Percentiles rank a stretch among this genome's conserved stretches.
phyloP scores from a whole-genome alignment of 2,797 vertebrate species.

The Cheirogaleus major region DNA sequence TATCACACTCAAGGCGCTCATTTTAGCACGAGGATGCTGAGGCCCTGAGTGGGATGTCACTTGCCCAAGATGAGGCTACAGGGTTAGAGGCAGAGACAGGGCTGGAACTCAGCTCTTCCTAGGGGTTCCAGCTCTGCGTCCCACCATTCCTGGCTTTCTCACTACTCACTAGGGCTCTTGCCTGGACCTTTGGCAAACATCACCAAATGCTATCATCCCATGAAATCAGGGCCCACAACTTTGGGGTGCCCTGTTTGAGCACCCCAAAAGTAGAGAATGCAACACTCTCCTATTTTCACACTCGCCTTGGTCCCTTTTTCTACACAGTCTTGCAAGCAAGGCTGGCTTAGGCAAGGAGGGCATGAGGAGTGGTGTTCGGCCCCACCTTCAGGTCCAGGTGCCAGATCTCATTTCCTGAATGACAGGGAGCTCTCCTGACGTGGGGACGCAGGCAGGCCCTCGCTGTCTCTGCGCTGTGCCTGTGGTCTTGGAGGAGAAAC shows the following conservation, averaged over 20 bases:
- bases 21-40: neutral
- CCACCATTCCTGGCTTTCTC: neutral
- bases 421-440: neutral
- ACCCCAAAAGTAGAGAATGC: neutral
- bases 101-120: neutral
- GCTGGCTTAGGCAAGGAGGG: neutral
- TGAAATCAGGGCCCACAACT: neutral
- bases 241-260: neutral
- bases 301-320: neutral
- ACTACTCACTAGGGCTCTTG: neutral
- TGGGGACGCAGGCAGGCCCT: neutral
- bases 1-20: neutral
- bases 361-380: neutral
- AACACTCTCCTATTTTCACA: neutral
- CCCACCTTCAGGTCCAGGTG: neutral
- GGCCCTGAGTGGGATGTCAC: neutral
- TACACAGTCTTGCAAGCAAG: neutral
- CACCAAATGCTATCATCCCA: neutral
- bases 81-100: neutral
- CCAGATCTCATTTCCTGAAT: conserved; percentile 37
- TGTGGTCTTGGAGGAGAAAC: neutral
- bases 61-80: neutral
- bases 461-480: neutral
- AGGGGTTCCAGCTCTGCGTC: neutral
- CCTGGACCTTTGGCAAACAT: neutral